These are phyloP conservation scores for Villa cingulata DNA, from an alignment of 2,888 invertebrate species.

Conservation along the genomic window DNA sequence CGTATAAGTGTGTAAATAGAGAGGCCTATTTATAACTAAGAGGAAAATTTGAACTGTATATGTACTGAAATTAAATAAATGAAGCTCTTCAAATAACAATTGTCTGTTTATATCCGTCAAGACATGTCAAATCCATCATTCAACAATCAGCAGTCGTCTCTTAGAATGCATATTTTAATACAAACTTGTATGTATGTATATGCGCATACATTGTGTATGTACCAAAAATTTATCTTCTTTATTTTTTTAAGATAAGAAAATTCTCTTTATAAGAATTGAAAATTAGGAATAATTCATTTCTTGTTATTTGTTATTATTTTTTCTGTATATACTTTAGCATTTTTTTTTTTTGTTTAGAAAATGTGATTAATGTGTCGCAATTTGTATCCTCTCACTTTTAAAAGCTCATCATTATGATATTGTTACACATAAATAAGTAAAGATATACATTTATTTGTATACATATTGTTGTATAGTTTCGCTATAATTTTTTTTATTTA, in stretches of 20 bases:
- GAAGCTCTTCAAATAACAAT: conserved; percentile 11
- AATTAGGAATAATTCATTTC: background rate
- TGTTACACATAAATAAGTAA: no score
- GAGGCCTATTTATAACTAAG: background rate
- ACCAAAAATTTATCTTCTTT: background rate
- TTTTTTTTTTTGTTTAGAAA: background rate
- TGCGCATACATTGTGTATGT: background rate
- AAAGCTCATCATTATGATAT: conserved; percentile 8
- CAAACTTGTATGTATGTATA: background rate
- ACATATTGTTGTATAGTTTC: no score
- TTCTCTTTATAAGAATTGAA: background rate
- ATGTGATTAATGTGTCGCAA: conserved; percentile 13
- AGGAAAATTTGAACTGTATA: background rate
- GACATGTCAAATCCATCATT: background rate
- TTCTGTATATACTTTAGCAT: background rate
- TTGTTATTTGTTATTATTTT: background rate
- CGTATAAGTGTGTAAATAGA: conserved; percentile 8
- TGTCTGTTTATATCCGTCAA: conserved; percentile 13
- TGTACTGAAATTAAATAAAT: conserved; percentile 9
- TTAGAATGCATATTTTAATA: no score
- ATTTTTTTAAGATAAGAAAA: background rate
- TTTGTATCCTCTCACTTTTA: conserved; percentile 11
- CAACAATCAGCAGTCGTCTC: background rate
- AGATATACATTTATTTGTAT: no score
- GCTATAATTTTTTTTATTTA: no score